phyloP scores from a whole-genome alignment of 2,113 vertebrate genomes.

The Narcine bancroftii region DNA sequence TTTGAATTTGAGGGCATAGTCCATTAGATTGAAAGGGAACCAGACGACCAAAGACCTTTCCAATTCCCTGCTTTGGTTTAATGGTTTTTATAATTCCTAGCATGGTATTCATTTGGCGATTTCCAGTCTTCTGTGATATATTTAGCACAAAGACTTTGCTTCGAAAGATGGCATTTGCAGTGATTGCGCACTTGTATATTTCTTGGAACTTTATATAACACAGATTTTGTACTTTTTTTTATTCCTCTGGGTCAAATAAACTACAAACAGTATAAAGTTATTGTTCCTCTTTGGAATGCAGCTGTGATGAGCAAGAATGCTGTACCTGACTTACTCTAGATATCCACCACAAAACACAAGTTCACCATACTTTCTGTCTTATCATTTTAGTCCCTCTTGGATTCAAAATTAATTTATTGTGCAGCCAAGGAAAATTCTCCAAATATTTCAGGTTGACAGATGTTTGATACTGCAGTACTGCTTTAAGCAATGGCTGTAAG shows the following conservation, averaged over 20 bases:
- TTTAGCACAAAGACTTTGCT: background rate
- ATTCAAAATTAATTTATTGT: background rate
- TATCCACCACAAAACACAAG: background rate
- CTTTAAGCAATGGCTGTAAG: background rate
- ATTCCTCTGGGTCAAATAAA: background rate
- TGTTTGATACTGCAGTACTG: background rate
- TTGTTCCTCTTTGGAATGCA: background rate
- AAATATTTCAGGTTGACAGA: background rate
- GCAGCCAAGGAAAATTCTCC: background rate
- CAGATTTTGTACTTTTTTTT: background rate
- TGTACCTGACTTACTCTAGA: background rate
- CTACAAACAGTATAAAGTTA: background rate
- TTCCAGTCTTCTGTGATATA: background rate
- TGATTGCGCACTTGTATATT: background rate
- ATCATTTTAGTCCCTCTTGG: background rate
- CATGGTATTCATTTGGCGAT: background rate
- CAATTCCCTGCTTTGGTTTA: background rate
- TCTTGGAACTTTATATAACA: background rate
- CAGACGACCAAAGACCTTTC: background rate
- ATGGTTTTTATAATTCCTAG: background rate
- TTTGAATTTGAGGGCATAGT: background rate
- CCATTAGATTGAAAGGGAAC: background rate
- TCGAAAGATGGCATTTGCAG: background rate
- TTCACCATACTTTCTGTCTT: background rate
- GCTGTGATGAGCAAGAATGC: background rate